Base-by-base conservation (phyloP, 1,140 invertebrate species). In the Drosophila tropicalis region DNA sequence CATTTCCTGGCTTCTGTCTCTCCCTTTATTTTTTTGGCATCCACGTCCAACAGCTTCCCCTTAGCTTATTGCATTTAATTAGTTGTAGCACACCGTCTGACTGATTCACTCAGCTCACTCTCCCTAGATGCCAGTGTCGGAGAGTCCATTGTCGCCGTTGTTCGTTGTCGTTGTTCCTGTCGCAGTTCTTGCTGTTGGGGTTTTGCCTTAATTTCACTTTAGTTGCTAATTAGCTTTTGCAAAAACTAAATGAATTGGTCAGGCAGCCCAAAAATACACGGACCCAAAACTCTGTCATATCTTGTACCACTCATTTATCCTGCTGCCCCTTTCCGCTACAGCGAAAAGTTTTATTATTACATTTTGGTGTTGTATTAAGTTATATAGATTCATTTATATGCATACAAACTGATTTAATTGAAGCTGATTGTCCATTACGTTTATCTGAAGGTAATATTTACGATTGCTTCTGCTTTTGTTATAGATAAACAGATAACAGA, bases 21-120 rank as follows among this genome's bases (percentile, higher is more conserved):
- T 10, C 39, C 55, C 51, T 25, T 32, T n/a, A 10, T 62, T 44
- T 41, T 56, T 63, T 65, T 66, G 67, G 17, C 44, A 51, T 73
- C 58, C 74, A 74, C 70, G 70, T 79, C 64, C 76, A 73, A 60
- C 70, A 74, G 76, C 76, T 82, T 71, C 80, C 32, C 32, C 73
- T 70, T 90, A 67, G 72, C 82, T 90, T 90, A 90, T 90, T 90
- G 86, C 86, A 90, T 86, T 87, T 90, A 90, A 90, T 90, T 90
- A 90, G 86, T 90, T 90, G 83, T 90, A 90, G 80, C 86, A 85
- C 79, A 76, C 73, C 65, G 76, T 58, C 56, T 70, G 41, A 41
- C 55, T 57, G 22, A 58, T 41, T 32, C 32, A 22, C 56, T 32
- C n/a, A 29, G 34, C 36, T n/a, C 22, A 47, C 6, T n/a, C 22